phyloP scores from a whole-genome alignment of 2,888 invertebrate species.

The Acheta domesticus region DNA sequence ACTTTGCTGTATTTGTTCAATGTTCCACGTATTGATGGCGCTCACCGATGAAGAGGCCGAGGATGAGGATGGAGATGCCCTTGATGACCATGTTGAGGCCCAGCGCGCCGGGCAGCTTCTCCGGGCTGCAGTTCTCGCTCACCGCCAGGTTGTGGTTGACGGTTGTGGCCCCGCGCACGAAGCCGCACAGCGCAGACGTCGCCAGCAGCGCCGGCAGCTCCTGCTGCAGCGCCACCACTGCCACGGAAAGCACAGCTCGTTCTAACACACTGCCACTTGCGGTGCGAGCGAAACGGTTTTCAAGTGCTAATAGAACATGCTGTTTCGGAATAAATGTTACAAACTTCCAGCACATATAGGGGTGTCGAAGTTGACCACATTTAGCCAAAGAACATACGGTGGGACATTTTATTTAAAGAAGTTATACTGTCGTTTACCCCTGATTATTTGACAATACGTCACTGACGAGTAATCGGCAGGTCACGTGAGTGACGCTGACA shows the following conservation, averaged over 20 bases:
- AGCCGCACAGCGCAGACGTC: slow-evolving; percentile 26
- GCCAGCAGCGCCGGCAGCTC: slow-evolving; percentile 23
- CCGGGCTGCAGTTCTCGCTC: slow-evolving; percentile 61
- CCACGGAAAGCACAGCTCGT: background rate
- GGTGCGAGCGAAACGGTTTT: background rate
- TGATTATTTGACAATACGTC: too few species aligned
- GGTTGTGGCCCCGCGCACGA: slow-evolving; percentile 31
- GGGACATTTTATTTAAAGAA: too few species aligned
- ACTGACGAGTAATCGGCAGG: too few species aligned
- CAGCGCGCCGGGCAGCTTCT: slow-evolving; percentile 62
- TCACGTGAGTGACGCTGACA: too few species aligned
- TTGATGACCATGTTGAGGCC: slow-evolving; percentile 71
- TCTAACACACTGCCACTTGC: too few species aligned
- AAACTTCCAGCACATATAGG: too few species aligned
- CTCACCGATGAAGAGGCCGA: slow-evolving; percentile 55
- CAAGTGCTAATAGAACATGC: background rate
- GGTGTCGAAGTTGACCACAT: too few species aligned
- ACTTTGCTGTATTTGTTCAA: too few species aligned
- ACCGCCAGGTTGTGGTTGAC: slow-evolving; percentile 60
- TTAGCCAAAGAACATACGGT: too few species aligned
- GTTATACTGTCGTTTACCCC: too few species aligned
- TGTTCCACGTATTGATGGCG: background rate
- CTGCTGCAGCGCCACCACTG: slow-evolving; percentile 27
- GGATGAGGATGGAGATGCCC: slow-evolving; percentile 62
- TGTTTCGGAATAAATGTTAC: too few species aligned